Evolutionary conservation across 2,113 vertebrate species (phyloP).

Genomic region (Forbesichthys agassizii): DNA sequence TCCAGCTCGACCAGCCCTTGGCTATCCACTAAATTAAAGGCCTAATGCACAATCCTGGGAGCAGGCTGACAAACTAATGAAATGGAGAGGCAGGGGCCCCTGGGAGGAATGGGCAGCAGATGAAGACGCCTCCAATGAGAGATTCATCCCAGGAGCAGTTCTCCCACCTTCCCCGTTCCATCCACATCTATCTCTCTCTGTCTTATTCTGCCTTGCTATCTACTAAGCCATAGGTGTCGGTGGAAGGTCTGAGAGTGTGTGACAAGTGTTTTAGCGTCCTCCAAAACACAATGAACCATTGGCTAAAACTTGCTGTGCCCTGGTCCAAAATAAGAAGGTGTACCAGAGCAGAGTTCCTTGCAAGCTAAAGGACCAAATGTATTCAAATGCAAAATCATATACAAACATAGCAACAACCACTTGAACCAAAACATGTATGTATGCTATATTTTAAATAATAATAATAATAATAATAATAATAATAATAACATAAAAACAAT

Average conservation of each 20-base stretch:
- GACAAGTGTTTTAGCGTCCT: conserved; percentile 29
- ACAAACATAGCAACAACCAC: no score
- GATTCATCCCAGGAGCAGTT: conserved; percentile 72
- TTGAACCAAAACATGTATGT: no score
- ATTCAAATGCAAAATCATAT: no score
- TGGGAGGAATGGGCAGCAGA: conserved; percentile 76
- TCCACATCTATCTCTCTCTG: conserved; percentile 35
- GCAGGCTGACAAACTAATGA: conserved; percentile 88
- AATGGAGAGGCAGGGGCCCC: conserved; percentile 81
- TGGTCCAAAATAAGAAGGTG: no score
- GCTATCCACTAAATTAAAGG: conserved; percentile 92
- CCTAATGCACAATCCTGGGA: conserved; percentile 86
- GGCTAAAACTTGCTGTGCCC: no score
- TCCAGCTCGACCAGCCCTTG: conserved; percentile 81
- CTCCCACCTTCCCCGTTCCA: conserved; percentile 66
- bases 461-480: no score
- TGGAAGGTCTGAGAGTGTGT: conserved; percentile 32
- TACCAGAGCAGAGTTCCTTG: background rate
- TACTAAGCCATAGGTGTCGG: conserved; percentile 41
- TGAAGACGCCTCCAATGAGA: conserved; percentile 80
- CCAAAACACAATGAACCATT: background rate
- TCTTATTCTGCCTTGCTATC: conserved; percentile 17
- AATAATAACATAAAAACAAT: no score
- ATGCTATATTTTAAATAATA: no score
- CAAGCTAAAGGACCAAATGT: no score